phyloP scores from a whole-genome alignment of 2,797 vertebrate species.

The Salarias fasciatus region DNA sequence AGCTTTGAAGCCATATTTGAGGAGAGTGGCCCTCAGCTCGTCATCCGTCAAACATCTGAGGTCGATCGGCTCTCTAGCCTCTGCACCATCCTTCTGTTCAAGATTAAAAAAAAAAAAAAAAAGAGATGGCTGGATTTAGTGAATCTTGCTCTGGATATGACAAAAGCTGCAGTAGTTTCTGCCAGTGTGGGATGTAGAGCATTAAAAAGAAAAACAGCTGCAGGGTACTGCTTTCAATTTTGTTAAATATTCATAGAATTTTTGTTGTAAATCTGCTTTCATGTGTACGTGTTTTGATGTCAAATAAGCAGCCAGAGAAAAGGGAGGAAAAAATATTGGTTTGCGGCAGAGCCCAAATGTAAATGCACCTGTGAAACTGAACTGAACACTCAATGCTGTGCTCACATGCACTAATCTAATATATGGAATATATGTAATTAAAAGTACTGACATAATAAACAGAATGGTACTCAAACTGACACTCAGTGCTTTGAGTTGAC shows the following conservation, averaged over 20 bases:
- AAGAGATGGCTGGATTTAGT: not conserved
- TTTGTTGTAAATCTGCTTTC: not conserved
- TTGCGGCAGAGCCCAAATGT: not conserved
- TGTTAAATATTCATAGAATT: conserved; percentile 5
- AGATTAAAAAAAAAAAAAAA: not conserved
- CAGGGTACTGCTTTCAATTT: conserved; percentile 7
- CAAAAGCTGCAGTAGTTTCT: not conserved
- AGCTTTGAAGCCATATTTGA: conserved; percentile 79
- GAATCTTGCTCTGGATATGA: not conserved
- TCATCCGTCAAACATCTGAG: conserved; percentile 78
- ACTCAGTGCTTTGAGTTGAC: too few relatives aligned
- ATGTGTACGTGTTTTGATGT: not conserved
- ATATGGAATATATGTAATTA: too few relatives aligned
- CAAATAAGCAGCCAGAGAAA: conserved; percentile 1
- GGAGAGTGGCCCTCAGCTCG: conserved; percentile 80
- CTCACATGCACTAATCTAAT: too few relatives aligned
- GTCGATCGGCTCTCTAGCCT: conserved; percentile 63
- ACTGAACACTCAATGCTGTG: too few relatives aligned
- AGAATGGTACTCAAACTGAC: too few relatives aligned
- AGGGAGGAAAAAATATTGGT: not conserved
- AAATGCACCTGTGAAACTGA: not conserved
- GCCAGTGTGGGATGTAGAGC: not conserved
- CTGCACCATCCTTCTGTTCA: conserved; percentile 33
- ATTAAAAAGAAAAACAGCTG: not conserved
- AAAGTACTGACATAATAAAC: too few relatives aligned